Percentiles rank a stretch among this genome's conserved stretches.
phyloP scores from a whole-genome alignment of 2,113 vertebrate species.

The Eclectus roratus region DNA sequence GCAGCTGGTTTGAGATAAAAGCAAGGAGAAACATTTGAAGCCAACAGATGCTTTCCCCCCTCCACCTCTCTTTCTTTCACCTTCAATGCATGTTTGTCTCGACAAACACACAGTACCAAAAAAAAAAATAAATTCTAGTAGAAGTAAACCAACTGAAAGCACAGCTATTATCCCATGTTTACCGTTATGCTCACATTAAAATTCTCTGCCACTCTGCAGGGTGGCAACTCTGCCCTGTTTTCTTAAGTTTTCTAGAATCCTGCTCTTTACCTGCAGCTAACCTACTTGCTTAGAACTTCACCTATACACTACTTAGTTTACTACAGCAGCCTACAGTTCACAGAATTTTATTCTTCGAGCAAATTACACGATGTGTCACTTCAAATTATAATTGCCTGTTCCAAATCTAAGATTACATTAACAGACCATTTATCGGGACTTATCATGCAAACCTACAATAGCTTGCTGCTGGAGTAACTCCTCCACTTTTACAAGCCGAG shows the following conservation, averaged over 20 bases:
- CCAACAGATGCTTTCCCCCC: background rate
- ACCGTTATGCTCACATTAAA: background rate
- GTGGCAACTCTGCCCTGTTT: background rate
- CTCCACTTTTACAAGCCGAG: background rate
- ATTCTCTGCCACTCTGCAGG: background rate
- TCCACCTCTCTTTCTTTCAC: background rate
- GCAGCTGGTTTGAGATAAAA: background rate
- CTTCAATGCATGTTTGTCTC: background rate
- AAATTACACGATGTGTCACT: background rate
- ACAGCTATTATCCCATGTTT: background rate
- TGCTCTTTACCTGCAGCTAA: background rate
- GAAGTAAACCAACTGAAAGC: background rate
- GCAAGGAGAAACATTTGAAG: background rate
- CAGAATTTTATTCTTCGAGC: background rate
- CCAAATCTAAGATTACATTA: background rate
- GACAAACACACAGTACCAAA: background rate
- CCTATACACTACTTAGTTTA: background rate
- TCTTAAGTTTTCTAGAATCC: background rate
- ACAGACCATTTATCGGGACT: background rate
- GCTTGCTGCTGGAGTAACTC: background rate
- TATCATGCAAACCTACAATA: background rate
- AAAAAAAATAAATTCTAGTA: background rate
- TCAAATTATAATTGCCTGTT: background rate
- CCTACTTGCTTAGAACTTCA: background rate
- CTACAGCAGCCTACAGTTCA: background rate